A percentile compares a stretch with the other conserved stretches of the same genome.
phyloP scores from a whole-genome alignment of 2,113 vertebrate genomes.

The Gymnogyps californianus region DNA sequence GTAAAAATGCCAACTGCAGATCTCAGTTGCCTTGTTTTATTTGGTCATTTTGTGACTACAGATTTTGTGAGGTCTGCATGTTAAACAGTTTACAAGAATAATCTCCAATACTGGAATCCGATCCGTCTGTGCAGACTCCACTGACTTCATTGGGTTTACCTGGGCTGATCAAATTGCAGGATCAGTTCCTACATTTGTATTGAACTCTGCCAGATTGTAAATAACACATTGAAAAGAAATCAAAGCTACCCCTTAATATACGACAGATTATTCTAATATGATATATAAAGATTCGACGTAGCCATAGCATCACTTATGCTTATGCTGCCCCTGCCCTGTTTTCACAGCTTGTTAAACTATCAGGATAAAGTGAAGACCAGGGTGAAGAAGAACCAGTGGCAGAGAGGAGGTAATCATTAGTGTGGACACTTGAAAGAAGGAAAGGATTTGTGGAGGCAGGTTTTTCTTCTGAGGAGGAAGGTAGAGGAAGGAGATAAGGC shows the following conservation, averaged over 20 bases:
- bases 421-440: neutral
- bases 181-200: neutral
- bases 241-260: neutral
- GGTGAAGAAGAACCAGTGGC: neutral
- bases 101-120: neutral
- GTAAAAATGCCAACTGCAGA: neutral
- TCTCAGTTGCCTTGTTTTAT: neutral
- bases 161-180: slow-evolving; percentile 6
- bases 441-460: neutral
- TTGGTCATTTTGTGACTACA: neutral
- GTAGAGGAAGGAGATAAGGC: neutral
- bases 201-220: slow-evolving; percentile 23
- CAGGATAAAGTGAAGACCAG: neutral
- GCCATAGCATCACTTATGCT: neutral
- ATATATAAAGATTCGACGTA: neutral
- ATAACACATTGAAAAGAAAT: neutral
- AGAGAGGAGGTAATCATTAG: neutral
- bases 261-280: neutral
- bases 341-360: neutral
- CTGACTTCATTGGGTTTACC: neutral
- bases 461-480: neutral
- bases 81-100: neutral
- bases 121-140: neutral
- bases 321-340: neutral
- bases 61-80: neutral